Percentiles rank a stretch among this genome's conserved stretches.
Evolutionary conservation across 2,888 invertebrate genomes (phyloP).

Genomic region (Trachelus stipa): DNA sequence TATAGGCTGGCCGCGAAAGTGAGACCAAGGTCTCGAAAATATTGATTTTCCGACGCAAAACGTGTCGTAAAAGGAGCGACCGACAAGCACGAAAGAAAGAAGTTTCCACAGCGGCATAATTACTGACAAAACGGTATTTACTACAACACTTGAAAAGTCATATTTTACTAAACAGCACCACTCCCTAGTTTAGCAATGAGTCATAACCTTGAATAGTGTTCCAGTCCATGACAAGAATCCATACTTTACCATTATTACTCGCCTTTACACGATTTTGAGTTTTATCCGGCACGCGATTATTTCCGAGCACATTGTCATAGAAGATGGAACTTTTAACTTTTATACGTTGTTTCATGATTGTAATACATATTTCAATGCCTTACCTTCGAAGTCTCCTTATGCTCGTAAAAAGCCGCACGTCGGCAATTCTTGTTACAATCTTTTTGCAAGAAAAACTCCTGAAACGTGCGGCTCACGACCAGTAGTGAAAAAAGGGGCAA

Average conservation of each 20-base stretch:
- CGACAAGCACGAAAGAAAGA: background rate
- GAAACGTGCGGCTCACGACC: background rate
- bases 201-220: background rate
- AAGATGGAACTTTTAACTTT: background rate
- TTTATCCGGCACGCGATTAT: background rate
- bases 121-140: background rate
- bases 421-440: background rate
- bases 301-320: background rate
- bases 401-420: background rate
- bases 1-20: conserved; percentile 15
- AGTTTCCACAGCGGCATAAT: background rate
- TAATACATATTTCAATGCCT: background rate
- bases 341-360: background rate
- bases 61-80: conserved; percentile 6
- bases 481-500: background rate
- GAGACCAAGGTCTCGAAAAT: conserved; percentile 35
- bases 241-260: background rate
- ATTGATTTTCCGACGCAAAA: conserved; percentile 45
- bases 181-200: background rate
- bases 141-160: background rate
- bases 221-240: background rate
- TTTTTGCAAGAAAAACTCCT: background rate
- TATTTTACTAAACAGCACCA: background rate
- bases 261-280: background rate
- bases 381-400: background rate